phyloP scores from a whole-genome alignment of 2,888 invertebrate species.

The Trissolcus brochymenae region DNA sequence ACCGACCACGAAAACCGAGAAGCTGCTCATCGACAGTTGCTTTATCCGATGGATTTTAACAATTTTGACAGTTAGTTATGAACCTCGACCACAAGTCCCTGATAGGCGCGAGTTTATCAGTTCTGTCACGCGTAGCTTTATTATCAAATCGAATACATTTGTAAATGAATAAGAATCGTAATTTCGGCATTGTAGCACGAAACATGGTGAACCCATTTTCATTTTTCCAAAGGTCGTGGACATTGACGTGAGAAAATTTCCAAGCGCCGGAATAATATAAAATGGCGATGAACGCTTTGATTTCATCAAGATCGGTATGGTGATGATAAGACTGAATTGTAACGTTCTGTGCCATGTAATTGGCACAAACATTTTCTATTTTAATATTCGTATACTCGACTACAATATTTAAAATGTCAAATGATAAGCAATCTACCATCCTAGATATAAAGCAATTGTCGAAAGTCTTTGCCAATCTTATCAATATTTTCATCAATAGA shows the following conservation, averaged over 20 bases:
- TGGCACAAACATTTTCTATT: conserved; percentile 9
- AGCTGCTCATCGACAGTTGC: conserved; percentile 64
- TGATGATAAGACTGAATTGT: conserved; percentile 21
- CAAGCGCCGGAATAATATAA: conserved; percentile 35
- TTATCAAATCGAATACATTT: conserved; percentile 7
- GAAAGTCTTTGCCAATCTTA: too few relatives aligned
- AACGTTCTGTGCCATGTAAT: neutral
- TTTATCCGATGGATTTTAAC: neutral
- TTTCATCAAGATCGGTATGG: conserved; percentile 20
- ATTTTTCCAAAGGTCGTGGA: neutral
- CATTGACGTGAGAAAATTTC: conserved; percentile 22
- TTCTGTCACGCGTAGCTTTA: neutral
- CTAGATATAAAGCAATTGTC: too few relatives aligned
- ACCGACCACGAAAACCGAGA: conserved; percentile 61
- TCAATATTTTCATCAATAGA: too few relatives aligned
- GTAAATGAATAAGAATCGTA: neutral
- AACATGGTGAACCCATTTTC: neutral
- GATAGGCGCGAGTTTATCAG: conserved; percentile 9
- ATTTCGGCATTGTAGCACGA: too few relatives aligned
- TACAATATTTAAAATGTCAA: neutral
- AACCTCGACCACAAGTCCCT: conserved; percentile 19
- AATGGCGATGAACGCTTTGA: conserved; percentile 28
- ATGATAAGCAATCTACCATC: too few relatives aligned
- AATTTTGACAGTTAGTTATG: conserved; percentile 30
- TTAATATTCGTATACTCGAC: conserved; percentile 1